phyloP scores from a whole-genome alignment of 2,113 vertebrate genomes.

The Triplophysa tibetana region DNA sequence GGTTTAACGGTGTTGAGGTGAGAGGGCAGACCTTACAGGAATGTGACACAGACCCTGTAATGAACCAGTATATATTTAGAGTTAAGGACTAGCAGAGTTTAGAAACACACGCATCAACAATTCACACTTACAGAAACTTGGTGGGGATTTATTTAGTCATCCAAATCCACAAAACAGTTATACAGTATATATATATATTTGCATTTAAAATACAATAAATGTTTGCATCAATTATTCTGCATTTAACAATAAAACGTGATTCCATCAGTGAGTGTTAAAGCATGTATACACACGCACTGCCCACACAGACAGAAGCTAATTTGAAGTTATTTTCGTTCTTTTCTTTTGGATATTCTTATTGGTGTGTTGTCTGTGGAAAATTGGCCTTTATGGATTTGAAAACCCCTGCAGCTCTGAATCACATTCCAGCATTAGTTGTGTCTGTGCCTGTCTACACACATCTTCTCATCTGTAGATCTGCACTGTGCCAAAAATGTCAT shows the following conservation, averaged over 20 bases:
- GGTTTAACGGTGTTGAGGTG: not conserved
- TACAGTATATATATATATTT: not conserved
- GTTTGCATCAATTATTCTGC: not conserved
- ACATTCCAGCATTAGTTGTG: slow-evolving; percentile 69
- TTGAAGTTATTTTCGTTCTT: slow-evolving; percentile 9
- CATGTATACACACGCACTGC: slow-evolving; percentile 1
- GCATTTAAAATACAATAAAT: not conserved
- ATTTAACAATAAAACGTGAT: not conserved
- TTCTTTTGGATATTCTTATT: not conserved
- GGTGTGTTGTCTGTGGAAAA: slow-evolving; percentile 24
- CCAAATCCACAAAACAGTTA: not conserved
- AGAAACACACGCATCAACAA: not conserved
- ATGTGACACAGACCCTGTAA: slow-evolving; percentile 50
- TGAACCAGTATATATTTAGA: slow-evolving; percentile 47
- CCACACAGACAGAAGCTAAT: not conserved
- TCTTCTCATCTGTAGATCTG: slow-evolving; percentile 47
- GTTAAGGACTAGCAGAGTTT: not conserved
- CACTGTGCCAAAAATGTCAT: slow-evolving; percentile 15
- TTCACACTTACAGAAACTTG: not conserved
- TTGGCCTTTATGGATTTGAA: slow-evolving; percentile 32
- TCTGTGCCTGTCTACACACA: slow-evolving; percentile 65
- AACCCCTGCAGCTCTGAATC: slow-evolving; percentile 46
- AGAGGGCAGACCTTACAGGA: slow-evolving; percentile 35
- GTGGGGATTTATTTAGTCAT: not conserved
- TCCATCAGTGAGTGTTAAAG: not conserved